A percentile compares a stretch with the other conserved stretches of the same genome.
Conservation (phyloP, 2,113 vertebrate genomes). For the Colinus virginianus region DNA sequence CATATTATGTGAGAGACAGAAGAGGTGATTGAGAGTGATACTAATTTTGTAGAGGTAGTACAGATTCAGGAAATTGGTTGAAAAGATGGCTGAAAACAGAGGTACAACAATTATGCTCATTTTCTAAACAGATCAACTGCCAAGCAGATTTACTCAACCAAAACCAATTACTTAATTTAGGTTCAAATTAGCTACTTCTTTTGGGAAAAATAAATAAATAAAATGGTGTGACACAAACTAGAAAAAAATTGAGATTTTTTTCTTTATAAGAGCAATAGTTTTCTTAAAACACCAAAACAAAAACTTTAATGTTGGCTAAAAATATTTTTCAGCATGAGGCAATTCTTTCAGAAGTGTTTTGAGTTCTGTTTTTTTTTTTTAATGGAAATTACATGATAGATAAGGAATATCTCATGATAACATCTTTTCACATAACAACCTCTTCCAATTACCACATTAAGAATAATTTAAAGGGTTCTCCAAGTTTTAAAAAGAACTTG, state of each 20-base stretch:
- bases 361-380: neutral
- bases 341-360: neutral
- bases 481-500: neutral
- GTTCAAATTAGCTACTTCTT: neutral
- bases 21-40: neutral
- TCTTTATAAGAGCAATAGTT: neutral
- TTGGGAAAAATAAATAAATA: neutral
- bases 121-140: neutral
- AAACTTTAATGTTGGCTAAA: neutral
- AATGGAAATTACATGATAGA: neutral
- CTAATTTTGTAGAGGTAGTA: neutral
- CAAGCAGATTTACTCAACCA: neutral
- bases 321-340: neutral
- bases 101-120: neutral
- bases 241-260: accelerated
- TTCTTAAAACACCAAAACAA: neutral
- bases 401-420: neutral
- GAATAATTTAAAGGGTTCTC: neutral
- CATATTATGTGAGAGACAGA: neutral
- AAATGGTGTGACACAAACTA: neutral
- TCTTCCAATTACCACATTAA: neutral
- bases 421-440: neutral
- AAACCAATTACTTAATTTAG: neutral
- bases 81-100: neutral
- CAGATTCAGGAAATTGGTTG: neutral